Percentiles rank a stretch among this genome's conserved stretches.
These are phyloP conservation scores for Protodeltote pygarga DNA, from an alignment of 2,888 invertebrate species.

Conservation along the genomic window DNA sequence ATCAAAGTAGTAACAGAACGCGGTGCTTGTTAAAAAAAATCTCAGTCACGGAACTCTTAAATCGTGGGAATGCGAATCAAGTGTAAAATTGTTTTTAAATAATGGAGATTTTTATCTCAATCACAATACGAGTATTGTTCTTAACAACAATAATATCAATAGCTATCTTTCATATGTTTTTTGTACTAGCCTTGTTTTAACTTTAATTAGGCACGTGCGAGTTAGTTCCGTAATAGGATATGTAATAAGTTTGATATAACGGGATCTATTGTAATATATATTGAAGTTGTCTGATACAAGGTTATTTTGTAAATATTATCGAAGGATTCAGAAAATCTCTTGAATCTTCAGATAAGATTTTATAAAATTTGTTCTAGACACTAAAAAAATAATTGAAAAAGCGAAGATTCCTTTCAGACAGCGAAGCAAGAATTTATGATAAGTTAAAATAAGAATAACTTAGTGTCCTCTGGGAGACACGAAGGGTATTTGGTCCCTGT, in stretches of 20 bases:
- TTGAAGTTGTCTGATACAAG: constrained; percentile 1
- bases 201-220: constrained; percentile 20
- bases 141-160: constrained; percentile 22
- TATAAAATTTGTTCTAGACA: no score
- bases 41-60: constrained; percentile 5
- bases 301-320: no score
- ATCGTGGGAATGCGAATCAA: constrained; percentile 41
- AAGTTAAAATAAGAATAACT: no score
- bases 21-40: constrained; percentile 4
- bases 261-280: constrained; percentile 18
- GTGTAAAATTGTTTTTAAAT: constrained; percentile 35
- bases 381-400: no score
- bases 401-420: no score
- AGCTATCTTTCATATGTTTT: constrained; percentile 28
- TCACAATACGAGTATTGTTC: constrained; percentile 40
- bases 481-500: no score
- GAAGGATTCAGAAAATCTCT: no score
- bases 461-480: no score
- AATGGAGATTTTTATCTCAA: constrained; percentile 34
- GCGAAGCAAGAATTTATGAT: no score
- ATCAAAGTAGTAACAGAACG: no score
- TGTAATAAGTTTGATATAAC: constrained; percentile 4
- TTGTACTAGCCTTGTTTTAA: constrained; percentile 14
- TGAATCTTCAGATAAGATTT: no score
- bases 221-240: constrained; percentile 14